Conservation (phyloP, 2,888 invertebrate genomes). For the Nasonia oneida region DNA sequence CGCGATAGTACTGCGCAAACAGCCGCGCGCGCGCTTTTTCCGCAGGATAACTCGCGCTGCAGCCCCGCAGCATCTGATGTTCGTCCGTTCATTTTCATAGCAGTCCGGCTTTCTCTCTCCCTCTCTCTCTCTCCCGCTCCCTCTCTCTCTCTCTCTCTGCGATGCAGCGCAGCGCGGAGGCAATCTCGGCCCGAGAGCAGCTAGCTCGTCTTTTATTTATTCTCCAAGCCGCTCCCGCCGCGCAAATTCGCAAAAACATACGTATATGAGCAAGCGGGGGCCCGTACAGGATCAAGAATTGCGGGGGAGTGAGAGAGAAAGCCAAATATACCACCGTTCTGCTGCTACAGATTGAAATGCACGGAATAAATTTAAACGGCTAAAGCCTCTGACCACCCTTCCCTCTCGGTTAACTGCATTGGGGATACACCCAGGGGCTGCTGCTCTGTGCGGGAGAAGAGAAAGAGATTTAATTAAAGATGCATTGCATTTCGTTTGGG, state of each 20-base stretch:
- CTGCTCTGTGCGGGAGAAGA: not conserved
- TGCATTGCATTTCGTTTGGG: conserved; percentile 66
- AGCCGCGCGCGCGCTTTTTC: not conserved
- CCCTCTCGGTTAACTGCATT: conserved; percentile 60
- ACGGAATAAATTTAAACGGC: conserved; percentile 69
- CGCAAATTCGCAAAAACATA: conserved; percentile 13
- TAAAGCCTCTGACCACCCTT: conserved; percentile 11
- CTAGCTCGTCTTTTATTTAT: conserved; percentile 19
- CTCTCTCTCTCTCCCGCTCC: not conserved
- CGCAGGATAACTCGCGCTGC: not conserved
- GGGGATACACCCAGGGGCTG: conserved; percentile 22
- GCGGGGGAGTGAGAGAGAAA: conserved; percentile 44
- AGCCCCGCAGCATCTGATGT: not conserved
- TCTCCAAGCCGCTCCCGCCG: not conserved
- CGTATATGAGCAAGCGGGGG: not conserved
- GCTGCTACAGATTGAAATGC: conserved; percentile 66
- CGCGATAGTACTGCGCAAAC: not conserved
- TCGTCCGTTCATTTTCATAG: conserved; percentile 8
- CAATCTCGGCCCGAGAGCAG: not conserved
- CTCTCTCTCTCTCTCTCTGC: not conserved
- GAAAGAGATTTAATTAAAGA: conserved; percentile 74
- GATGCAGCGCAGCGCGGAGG: not conserved
- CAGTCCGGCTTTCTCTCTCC: not conserved
- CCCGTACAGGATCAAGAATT: not conserved
- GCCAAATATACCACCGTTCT: conserved; percentile 57